phyloP scores from a whole-genome alignment of 2,888 invertebrate species.

The Melinaea menophilus region DNA sequence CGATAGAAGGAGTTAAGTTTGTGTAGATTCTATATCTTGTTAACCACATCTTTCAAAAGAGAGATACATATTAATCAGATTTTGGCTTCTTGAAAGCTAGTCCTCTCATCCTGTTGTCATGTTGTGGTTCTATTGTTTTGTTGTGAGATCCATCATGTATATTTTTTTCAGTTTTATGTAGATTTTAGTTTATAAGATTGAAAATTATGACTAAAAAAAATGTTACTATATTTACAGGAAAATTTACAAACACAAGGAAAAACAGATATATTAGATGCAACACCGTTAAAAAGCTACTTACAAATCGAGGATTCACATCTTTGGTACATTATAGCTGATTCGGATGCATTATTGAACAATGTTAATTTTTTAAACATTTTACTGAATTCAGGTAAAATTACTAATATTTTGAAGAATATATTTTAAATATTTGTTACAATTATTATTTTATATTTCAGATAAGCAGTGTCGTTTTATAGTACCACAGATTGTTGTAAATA shows the following conservation, averaged over 20 bases:
- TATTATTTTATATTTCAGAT: slow-evolving; percentile 44
- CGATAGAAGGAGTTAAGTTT: too few relatives aligned
- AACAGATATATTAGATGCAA: slow-evolving; percentile 37
- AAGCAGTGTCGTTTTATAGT: slow-evolving; percentile 49
- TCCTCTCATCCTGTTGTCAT: too few relatives aligned
- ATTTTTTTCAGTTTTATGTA: too few relatives aligned
- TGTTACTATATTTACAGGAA: slow-evolving; percentile 26
- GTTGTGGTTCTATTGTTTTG: too few relatives aligned
- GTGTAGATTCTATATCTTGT: too few relatives aligned
- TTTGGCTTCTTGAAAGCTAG: too few relatives aligned
- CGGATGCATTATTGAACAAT: slow-evolving; percentile 47
- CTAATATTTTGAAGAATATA: neutral
- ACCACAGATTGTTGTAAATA: slow-evolving; percentile 41
- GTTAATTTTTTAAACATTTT: slow-evolving; percentile 47
- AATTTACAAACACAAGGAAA: slow-evolving; percentile 14
- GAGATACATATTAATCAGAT: too few relatives aligned
- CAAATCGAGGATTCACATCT: slow-evolving; percentile 32
- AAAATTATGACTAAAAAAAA: neutral
- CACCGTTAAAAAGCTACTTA: slow-evolving; percentile 42
- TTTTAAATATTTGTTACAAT: neutral
- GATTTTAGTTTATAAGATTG: too few relatives aligned
- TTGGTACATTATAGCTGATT: slow-evolving; percentile 59
- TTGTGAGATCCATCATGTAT: too few relatives aligned
- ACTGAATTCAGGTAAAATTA: slow-evolving; percentile 48
- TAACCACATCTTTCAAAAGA: too few relatives aligned